phyloP scores from a whole-genome alignment of 2,888 invertebrate genomes.

The Stenchaetothrips biformis region DNA sequence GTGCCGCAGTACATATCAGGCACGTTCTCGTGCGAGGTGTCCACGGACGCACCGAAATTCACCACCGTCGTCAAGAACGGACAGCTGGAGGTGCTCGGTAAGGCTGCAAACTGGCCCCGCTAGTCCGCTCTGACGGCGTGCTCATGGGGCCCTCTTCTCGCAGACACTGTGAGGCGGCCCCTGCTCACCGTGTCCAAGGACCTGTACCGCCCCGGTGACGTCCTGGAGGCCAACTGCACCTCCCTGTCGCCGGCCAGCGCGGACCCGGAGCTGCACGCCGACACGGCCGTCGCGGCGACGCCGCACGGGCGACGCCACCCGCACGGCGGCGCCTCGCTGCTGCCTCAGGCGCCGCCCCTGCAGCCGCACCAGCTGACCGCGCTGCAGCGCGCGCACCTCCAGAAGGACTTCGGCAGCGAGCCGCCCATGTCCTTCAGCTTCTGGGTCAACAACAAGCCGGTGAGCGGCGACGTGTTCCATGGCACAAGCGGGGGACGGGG shows the following conservation, averaged over 20 bases:
- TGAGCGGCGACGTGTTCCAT: constrained; percentile 2
- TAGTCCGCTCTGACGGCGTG: not conserved
- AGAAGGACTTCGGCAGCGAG: not conserved
- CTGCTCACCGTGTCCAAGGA: constrained; percentile 31
- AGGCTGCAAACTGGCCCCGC: not conserved
- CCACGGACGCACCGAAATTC: constrained; percentile 36
- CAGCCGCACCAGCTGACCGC: constrained; percentile 17
- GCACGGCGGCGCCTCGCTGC: not conserved
- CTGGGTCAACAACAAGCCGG: constrained; percentile 34
- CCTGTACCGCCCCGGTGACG: constrained; percentile 27
- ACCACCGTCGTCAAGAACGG: constrained; percentile 34
- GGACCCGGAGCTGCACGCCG: constrained; percentile 23
- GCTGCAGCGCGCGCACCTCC: not conserved
- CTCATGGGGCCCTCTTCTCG: not conserved
- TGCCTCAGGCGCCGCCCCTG: not conserved
- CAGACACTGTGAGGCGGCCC: constrained; percentile 30
- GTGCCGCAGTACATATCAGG: constrained; percentile 35
- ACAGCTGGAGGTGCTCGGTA: constrained; percentile 35
- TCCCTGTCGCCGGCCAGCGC: constrained; percentile 18
- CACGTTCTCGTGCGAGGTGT: constrained; percentile 36
- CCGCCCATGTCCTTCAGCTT: constrained; percentile 28
- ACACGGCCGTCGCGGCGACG: not conserved
- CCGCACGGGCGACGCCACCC: not conserved
- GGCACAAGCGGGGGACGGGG: too few species aligned
- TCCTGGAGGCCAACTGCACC: constrained; percentile 33